Base-by-base conservation (phyloP, 2,888 invertebrate genomes). In the Thalpophila matura region DNA sequence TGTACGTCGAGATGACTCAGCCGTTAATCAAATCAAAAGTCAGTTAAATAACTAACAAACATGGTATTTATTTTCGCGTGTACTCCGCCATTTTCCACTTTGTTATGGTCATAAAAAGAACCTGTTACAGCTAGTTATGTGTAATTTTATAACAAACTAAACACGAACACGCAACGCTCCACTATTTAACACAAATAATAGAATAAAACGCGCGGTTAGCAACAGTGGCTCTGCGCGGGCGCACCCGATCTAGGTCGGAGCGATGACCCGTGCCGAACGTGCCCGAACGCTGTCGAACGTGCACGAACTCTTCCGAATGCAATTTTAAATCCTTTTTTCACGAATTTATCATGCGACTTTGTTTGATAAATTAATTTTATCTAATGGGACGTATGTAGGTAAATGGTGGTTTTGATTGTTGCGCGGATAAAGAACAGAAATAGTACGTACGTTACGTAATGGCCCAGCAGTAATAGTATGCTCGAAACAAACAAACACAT, bases 171-270 rank as follows among this genome's bases (percentile, higher is more conserved):
- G 81, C 81, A 73, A 80, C 54, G 71, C 59, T 79, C 60, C 46
- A 66, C 65, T 59, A 66, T 75, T 72, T 69, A 72, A 63, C 62
- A 72, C 74, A 73, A 77, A 74, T 75, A 81, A 74, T 68, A 74
- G 68, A 70, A 80, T 80, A 77, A 77, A 73, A 60, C 54, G 42
- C 53, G 58, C 75, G 60, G 69, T 69, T 81, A 75, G 81, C 69
- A 80, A 81, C 81, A 75, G 60, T 67, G 77, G 62, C 73, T 62
- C 60, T 78, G 77, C 76, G 77, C 81, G 54, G 63, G 74, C 65
- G 80, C 79, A 72, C 47, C 77, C 60, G 83, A 90, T 83, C 86
- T 89, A 69, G 89, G 89, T 85, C 89, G 83, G 90, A 81, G 81
- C 89, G 84, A 87, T 86, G 90, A 88, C 86, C 89, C 86, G 86